Percentiles rank a stretch among this genome's conserved stretches.
Conservation (phyloP, 1,140 invertebrate genomes). For the Whitmania pigra region DNA sequence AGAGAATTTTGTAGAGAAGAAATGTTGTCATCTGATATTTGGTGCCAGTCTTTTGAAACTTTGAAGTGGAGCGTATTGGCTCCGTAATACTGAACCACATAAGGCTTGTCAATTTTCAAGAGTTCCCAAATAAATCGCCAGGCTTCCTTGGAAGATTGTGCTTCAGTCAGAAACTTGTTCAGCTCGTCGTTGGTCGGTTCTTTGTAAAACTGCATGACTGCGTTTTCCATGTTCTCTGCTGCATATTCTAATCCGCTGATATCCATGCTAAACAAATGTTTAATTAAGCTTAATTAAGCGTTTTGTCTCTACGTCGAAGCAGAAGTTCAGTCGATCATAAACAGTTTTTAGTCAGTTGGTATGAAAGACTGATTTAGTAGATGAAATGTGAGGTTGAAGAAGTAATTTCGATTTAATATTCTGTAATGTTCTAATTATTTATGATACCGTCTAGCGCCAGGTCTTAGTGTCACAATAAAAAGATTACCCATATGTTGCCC, state of each 20-base stretch:
- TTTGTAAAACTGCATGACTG: constrained; percentile 45
- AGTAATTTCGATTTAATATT: too few species aligned
- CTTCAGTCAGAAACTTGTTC: constrained; percentile 66
- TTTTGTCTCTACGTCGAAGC: too few species aligned
- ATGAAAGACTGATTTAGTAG: too few species aligned
- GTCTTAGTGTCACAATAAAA: too few species aligned
- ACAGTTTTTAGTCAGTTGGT: too few species aligned
- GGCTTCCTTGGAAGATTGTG: constrained; percentile 65
- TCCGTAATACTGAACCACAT: constrained; percentile 81
- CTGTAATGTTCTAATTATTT: too few species aligned
- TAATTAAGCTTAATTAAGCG: too few species aligned
- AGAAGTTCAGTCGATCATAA: too few species aligned
- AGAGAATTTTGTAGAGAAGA: constrained; percentile 60
- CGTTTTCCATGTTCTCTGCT: constrained; percentile 27
- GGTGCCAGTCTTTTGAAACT: constrained; percentile 68
- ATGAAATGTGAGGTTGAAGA: too few species aligned
- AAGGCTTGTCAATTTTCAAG: constrained; percentile 58
- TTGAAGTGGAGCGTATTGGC: constrained; percentile 75
- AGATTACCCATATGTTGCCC: too few species aligned
- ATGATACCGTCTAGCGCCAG: too few species aligned
- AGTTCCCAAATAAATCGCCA: constrained; percentile 81
- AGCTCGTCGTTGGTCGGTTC: constrained; percentile 38
- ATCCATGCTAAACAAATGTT: too few species aligned
- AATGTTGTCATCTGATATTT: constrained; percentile 65
- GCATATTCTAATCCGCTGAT: neutral